phyloP scores from a whole-genome alignment of 2,888 invertebrate genomes.

The Drepanosiphum platanoidis region DNA sequence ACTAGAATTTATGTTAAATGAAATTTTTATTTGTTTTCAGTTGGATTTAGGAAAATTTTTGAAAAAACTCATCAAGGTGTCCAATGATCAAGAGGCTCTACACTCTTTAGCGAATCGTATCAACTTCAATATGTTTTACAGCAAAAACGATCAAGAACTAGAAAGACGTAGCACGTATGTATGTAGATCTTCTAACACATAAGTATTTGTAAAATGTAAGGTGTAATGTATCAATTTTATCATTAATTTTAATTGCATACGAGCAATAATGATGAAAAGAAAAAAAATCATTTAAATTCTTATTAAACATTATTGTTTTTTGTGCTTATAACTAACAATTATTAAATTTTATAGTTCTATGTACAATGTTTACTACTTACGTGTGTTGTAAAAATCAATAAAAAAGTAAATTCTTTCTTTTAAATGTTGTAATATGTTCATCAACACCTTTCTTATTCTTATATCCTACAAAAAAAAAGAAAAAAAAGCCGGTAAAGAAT shows the following conservation, averaged over 20 bases:
- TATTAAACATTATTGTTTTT: constrained; percentile 4
- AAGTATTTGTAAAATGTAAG: background rate
- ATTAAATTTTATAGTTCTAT: too few relatives aligned
- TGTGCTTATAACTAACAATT: background rate
- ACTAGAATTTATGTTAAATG: background rate
- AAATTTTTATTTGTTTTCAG: constrained; percentile 68
- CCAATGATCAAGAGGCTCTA: constrained; percentile 70
- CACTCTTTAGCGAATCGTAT: constrained; percentile 90
- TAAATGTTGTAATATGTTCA: too few relatives aligned
- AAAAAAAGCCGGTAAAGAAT: too few relatives aligned
- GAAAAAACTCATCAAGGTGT: constrained; percentile 53
- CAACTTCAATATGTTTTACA: constrained; percentile 96
- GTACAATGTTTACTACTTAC: too few relatives aligned
- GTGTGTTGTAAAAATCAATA: too few relatives aligned
- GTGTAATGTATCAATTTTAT: background rate
- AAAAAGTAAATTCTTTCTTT: too few relatives aligned
- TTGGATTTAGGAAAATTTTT: constrained; percentile 84
- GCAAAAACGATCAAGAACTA: constrained; percentile 80
- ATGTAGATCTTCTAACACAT: constrained; percentile 47
- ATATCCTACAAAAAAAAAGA: too few relatives aligned
- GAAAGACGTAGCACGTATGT: constrained; percentile 68
- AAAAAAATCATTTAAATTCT: constrained; percentile 9
- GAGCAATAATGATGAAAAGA: background rate
- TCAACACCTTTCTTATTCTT: too few relatives aligned
- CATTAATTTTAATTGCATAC: background rate